phyloP scores from a whole-genome alignment of 92 coral and sea anemone species.

The Diadumene lineata region DNA sequence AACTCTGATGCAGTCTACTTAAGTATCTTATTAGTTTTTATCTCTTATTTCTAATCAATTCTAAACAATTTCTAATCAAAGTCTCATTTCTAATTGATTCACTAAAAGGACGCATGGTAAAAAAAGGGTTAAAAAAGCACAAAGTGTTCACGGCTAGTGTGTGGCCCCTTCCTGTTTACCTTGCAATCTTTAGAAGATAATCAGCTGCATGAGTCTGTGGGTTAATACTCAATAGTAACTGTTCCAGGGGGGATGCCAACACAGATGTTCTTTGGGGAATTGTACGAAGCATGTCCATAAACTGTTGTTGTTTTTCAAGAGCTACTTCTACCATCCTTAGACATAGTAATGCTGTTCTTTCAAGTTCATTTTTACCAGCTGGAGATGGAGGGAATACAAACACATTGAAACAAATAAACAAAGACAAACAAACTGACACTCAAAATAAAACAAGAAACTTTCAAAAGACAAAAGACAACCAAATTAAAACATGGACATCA shows the following conservation, averaged over 20 bases:
- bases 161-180: constrained; percentile 35
- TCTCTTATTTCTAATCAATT: too few relatives aligned
- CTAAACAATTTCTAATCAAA: too few relatives aligned
- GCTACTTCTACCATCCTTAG: constrained; percentile 85
- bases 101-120: not conserved
- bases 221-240: constrained; percentile 75
- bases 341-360: constrained; percentile 78
- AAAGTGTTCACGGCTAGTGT: not conserved
- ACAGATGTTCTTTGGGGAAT: constrained; percentile 72
- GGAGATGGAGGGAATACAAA: too few relatives aligned
- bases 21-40: too few relatives aligned
- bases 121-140: not conserved
- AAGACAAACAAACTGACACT: too few relatives aligned
- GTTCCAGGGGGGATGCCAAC: constrained; percentile 83
- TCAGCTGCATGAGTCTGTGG: constrained; percentile 79
- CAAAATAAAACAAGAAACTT: not conserved
- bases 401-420: too few relatives aligned
- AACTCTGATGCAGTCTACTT: too few relatives aligned
- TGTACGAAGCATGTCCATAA: constrained; percentile 71
- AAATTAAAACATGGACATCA: not conserved
- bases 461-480: not conserved
- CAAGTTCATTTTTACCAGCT: constrained; percentile 85
- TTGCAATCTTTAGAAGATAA: constrained; percentile 82
- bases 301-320: constrained; percentile 85
- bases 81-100: too few relatives aligned